Base-by-base conservation (phyloP, 2,113 vertebrate genomes). In the Manacus vitellinus region DNA sequence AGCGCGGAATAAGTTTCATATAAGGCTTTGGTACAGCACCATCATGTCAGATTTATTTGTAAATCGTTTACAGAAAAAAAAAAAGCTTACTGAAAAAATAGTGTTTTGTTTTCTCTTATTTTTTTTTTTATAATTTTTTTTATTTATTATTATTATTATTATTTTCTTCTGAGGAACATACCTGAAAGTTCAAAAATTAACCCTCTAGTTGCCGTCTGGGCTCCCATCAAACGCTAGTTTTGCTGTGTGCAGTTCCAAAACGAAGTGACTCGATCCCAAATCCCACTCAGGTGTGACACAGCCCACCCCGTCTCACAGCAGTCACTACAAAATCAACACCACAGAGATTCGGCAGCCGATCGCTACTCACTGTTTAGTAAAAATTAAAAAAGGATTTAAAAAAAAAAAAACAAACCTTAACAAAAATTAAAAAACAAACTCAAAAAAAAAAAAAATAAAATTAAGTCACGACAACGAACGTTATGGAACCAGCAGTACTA, bases 1-100 rank as follows among this genome's bases (percentile, higher is more conserved):
- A 98, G 93, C 88, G 58, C 70, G 88, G 97, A 97, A 35, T 96
- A 97, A 97, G 97, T 98, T 95, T 97, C 67, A 30, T 96, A 90
- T 98, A 98, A 98, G 98, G 98, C 98, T 98, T 98, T 98, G 98
- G 98, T 98, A 98, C 97, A 98, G 98, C 98, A 98, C 98, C 98
- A 95, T 97, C 94, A 96, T 97, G 97, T 98, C 97, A 94, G 95
- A 96, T 96, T 97, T 97, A 97, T 95, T 96, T 97, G 96, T 97
- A 97, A 97, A 97, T 97, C 88, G 76, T 97, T 97, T 96, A 98
- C 95, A 97, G 96, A 97, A 97, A 97, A 95, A 94, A 95, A 95
- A 98, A 97, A 98, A 97, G 89, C 96, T 95, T 94, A 97, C 97
- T 98, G 98, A 97, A 98, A 98, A 98, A 98, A 98, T 97, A 98